Percentiles rank a stretch among this genome's conserved stretches.
Evolutionary conservation across 2,113 vertebrate species (phyloP).

Genomic region (Oncorhynchus kisutch): DNA sequence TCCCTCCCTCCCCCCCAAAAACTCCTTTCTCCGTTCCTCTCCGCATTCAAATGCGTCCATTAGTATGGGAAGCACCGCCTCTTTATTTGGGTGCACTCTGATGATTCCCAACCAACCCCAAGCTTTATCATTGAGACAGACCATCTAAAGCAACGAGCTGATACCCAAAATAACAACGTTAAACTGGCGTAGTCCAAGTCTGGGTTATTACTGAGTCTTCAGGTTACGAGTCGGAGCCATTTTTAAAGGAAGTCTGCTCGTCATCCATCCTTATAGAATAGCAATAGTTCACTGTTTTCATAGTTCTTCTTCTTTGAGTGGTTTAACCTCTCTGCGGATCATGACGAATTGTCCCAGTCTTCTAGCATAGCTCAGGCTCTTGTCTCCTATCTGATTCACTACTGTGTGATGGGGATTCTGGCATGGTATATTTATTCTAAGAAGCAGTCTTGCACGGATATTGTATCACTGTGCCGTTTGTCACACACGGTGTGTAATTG

Average conservation of each 20-base stretch:
- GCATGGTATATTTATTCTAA: background rate
- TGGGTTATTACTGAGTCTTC: background rate
- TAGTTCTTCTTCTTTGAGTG: background rate
- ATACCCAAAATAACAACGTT: background rate
- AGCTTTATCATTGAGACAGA: constrained; percentile 16
- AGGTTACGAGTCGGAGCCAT: too few relatives aligned
- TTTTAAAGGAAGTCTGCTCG: too few relatives aligned
- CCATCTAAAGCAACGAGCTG: background rate
- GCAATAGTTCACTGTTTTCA: too few relatives aligned
- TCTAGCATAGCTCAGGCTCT: background rate
- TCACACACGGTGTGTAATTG: too few relatives aligned
- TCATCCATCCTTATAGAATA: too few relatives aligned
- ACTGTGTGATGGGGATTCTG: background rate
- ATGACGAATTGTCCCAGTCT: background rate
- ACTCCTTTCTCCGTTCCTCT: background rate
- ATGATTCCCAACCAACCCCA: constrained; percentile 20
- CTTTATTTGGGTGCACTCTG: constrained; percentile 16
- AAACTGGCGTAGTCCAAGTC: background rate
- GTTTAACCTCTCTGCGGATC: background rate
- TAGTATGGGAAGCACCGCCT: constrained; percentile 17
- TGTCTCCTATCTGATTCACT: background rate
- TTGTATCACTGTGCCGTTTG: too few relatives aligned
- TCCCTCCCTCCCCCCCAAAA: background rate
- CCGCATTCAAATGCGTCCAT: constrained; percentile 16
- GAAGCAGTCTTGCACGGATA: too few relatives aligned